phyloP scores from a whole-genome alignment of 2,888 invertebrate genomes.

The Acrobasis suavella region DNA sequence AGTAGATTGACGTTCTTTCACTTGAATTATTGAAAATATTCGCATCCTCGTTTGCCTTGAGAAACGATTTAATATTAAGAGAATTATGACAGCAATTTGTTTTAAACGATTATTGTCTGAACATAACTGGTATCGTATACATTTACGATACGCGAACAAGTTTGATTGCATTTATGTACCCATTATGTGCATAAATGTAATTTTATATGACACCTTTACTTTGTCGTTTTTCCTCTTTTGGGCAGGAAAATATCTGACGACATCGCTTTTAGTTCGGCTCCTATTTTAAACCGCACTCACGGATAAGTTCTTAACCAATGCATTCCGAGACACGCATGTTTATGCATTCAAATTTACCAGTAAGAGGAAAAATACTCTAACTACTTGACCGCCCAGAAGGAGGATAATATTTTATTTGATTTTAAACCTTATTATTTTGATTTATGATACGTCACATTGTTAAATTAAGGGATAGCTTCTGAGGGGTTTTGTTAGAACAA shows the following conservation, averaged over 20 bases:
- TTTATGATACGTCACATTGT: no score
- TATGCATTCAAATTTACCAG: conserved; percentile 12
- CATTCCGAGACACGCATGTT: conserved; percentile 14
- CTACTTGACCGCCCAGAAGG: background rate
- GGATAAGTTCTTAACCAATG: conserved; percentile 26
- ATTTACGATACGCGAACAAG: background rate
- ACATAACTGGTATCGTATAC: background rate
- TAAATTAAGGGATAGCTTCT: no score
- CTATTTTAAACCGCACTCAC: conserved; percentile 32
- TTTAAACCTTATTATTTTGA: background rate
- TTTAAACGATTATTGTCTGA: background rate
- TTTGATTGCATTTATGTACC: no score
- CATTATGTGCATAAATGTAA: no score
- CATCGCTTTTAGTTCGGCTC: background rate
- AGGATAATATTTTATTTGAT: background rate
- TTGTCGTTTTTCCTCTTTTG: background rate
- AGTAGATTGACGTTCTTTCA: background rate
- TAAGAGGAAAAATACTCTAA: background rate
- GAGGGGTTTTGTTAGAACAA: no score
- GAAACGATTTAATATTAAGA: background rate
- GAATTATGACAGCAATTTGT: background rate
- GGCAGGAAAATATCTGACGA: background rate
- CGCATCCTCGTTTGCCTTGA: background rate
- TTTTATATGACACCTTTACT: no score
- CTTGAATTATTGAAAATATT: background rate